These are phyloP conservation scores for Tipula vernalis DNA, from an alignment of 2,888 invertebrate genomes.

Conservation along the genomic window DNA sequence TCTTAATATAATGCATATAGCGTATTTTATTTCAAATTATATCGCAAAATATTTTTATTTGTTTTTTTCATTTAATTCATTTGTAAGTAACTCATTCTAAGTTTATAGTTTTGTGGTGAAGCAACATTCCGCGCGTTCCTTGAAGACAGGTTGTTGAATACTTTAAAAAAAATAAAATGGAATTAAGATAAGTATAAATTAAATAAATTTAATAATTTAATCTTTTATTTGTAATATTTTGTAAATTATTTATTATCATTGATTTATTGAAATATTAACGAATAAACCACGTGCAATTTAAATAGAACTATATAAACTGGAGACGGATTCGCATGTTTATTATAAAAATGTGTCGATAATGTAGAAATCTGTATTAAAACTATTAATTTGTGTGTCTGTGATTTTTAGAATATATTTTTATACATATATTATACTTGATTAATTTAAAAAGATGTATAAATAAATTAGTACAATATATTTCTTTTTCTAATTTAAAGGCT, in stretches of 20 bases:
- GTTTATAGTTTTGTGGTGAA: constrained; percentile 4
- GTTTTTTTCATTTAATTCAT: neutral
- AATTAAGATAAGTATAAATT: neutral
- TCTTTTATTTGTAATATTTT: neutral
- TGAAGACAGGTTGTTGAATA: neutral
- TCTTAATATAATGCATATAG: neutral
- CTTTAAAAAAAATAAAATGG: neutral
- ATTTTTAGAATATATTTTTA: neutral
- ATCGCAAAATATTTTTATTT: neutral
- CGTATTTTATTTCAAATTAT: neutral
- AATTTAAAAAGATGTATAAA: neutral
- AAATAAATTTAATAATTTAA: neutral
- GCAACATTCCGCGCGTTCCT: neutral
- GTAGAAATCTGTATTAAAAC: neutral
- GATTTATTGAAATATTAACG: neutral
- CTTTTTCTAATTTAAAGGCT: neutral
- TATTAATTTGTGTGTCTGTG: neutral
- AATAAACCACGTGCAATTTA: neutral
- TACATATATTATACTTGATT: neutral
- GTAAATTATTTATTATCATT: neutral
- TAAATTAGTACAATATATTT: neutral
- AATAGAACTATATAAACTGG: neutral
- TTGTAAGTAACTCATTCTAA: neutral
- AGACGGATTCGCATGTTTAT: neutral
- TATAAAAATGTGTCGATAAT: neutral